These are phyloP conservation scores for Haemorhous mexicanus DNA, from an alignment of 2,113 vertebrate species.

Conservation along the genomic window DNA sequence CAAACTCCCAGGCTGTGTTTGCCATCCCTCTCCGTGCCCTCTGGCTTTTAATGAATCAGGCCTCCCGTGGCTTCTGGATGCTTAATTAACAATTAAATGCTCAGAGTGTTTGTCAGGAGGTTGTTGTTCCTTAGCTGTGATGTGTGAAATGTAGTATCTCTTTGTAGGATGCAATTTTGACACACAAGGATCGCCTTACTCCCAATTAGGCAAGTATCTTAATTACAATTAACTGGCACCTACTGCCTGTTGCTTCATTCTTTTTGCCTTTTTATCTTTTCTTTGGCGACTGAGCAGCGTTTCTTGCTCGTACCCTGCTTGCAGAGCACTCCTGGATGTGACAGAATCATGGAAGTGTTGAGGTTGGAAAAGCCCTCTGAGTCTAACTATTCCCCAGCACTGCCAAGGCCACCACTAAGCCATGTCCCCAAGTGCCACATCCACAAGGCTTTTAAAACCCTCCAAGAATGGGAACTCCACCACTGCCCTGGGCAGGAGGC, in stretches of 20 bases:
- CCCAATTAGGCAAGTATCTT: slow-evolving; percentile 81
- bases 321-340: not conserved
- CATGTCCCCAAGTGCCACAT: not conserved
- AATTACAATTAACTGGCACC: not conserved
- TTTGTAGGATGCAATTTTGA: slow-evolving; percentile 82
- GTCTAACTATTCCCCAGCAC: not conserved
- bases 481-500: not conserved
- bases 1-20: not conserved
- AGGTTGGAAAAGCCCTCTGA: not conserved
- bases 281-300: not conserved
- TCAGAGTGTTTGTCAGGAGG: not conserved
- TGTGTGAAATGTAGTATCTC: slow-evolving; percentile 77
- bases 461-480: not conserved
- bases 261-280: not conserved
- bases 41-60: slow-evolving; percentile 68
- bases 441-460: not conserved
- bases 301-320: not conserved
- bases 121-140: slow-evolving; percentile 61
- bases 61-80: not conserved
- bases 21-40: not conserved
- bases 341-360: not conserved
- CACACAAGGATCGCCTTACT: slow-evolving; percentile 76
- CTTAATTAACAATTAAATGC: not conserved
- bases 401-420: not conserved
- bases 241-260: not conserved